A percentile compares a stretch with the other conserved stretches of the same genome.
These are phyloP conservation scores for Subanguina moxae DNA, from an alignment of 1,140 invertebrate genomes.

Conservation along the genomic window DNA sequence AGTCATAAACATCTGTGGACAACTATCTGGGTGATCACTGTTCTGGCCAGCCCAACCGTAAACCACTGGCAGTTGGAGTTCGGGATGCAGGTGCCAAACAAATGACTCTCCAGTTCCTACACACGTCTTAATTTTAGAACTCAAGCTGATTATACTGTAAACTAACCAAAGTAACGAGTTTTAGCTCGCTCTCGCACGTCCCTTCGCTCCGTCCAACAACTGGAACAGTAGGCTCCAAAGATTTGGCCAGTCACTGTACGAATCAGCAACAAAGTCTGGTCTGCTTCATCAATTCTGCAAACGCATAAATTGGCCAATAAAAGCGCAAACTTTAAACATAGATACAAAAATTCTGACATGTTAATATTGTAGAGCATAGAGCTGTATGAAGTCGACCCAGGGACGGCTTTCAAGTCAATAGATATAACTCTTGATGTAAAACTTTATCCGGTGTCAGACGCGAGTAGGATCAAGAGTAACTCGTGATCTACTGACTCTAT, in stretches of 20 bases:
- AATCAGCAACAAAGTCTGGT: slow-evolving; percentile 54
- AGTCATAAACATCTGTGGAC: slow-evolving; percentile 56
- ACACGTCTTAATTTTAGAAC: no score
- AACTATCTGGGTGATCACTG: slow-evolving; percentile 43
- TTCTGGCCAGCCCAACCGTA: slow-evolving; percentile 51
- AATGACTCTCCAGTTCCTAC: slow-evolving; percentile 42
- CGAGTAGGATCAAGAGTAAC: no score
- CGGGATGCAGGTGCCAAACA: slow-evolving; percentile 40
- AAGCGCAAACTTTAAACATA: no score
- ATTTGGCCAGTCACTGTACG: slow-evolving; percentile 44
- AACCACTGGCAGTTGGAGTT: slow-evolving; percentile 47
- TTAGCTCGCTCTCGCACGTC: slow-evolving; percentile 42
- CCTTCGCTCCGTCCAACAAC: slow-evolving; percentile 46
- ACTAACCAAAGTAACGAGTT: slow-evolving; percentile 38
- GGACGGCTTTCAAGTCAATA: no score
- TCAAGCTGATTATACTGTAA: no score
- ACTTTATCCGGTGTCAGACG: no score
- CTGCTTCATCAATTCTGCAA: slow-evolving; percentile 56
- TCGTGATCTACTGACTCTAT: no score
- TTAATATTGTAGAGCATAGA: no score
- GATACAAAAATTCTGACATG: no score
- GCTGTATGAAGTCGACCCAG: no score
- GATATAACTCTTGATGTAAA: no score
- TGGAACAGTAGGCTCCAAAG: slow-evolving; percentile 56
- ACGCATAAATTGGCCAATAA: not conserved